Evolutionary conservation across 1,140 invertebrate genomes (phyloP), one percentile per base, ranked within the genome.

Genomic region (Lanistes nyassanus): DNA sequence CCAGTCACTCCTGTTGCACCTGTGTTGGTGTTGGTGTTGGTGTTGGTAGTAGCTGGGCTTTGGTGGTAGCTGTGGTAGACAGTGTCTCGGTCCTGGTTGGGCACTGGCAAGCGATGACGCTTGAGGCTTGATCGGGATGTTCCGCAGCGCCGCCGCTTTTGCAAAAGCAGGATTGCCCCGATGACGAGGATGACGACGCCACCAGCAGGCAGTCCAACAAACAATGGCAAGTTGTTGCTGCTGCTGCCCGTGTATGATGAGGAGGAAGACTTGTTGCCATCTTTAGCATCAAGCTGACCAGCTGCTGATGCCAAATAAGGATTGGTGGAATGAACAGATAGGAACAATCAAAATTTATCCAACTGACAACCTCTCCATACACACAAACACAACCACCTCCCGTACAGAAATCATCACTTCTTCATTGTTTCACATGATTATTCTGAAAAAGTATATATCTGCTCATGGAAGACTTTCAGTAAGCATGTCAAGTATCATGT

Each of bases 31-130:
- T 55, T 72, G 42, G 71, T 73, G 31, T 76, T 76, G 29, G 77
- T 71, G 19, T 79, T 74, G 47, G 74, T 80, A 74, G 78, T 80
- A 37, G 70, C 42, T n/a, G 53, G 60, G 69, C 37, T 72, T 78
- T 66, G 74, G 21, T 76, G 77, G 71, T 79, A 73, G 62, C 69
- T 74, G 47, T 69, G 70, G 73, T 78, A 70, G 60, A 42, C 74
- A 19, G 81, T 68, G 42, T 85, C 84, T 23, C 81, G 78, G 47
- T 87, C 85, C 16, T 83, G 81, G 16, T 82, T 83, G 47, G 85
- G 85, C 31, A 87, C 85, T 9, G 83, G 80, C 51, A 84, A 81
- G 31, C 82, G 81, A 51, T 76, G 80, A 64, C 66, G 78, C 77
- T 74, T 77, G 47, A 73, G 74, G 53, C 66, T 76, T 58, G 73